Percentiles rank a stretch among this genome's conserved stretches.
These are phyloP conservation scores for Coelopa frigida DNA, from an alignment of 1,140 invertebrate species.

Conservation along the genomic window DNA sequence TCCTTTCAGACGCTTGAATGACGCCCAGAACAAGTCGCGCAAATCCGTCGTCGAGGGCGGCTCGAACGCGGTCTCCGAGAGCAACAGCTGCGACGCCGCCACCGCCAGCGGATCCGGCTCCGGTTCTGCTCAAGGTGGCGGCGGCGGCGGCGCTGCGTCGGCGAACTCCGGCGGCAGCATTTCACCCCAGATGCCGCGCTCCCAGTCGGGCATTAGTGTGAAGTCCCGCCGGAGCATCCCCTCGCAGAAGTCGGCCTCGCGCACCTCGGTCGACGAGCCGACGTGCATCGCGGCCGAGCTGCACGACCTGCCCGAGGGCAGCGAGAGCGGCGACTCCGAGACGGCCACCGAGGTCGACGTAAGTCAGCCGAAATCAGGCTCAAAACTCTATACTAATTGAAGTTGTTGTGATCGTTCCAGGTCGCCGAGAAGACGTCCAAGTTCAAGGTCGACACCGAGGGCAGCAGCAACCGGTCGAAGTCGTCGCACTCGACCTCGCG, in stretches of 20 bases:
- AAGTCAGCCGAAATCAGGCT: conserved; percentile 13
- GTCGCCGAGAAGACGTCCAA: conserved; percentile 65
- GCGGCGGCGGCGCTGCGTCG: conserved; percentile 4
- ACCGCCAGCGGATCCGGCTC: conserved; percentile 1
- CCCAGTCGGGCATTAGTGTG: conserved; percentile 42
- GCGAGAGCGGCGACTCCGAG: conserved; percentile 59
- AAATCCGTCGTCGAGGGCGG: conserved; percentile 52
- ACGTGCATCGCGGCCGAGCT: conserved; percentile 45
- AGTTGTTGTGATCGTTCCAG: conserved; percentile 14
- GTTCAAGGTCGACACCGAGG: conserved; percentile 66
- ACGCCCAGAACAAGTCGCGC: conserved; percentile 39
- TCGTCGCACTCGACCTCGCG: conserved; percentile 37
- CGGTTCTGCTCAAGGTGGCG: conserved; percentile 3
- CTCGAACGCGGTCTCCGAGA: conserved; percentile 52
- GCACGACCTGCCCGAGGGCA: conserved; percentile 53
- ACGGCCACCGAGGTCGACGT: conserved; percentile 69
- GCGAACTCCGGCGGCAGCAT: conserved; percentile 23
- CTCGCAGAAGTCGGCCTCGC: conserved; percentile 41
- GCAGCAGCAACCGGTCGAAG: conserved; percentile 44
- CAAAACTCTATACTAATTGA: not conserved
- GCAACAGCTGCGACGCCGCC: conserved; percentile 21
- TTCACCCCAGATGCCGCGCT: conserved; percentile 46
- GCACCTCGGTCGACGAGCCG: conserved; percentile 55
- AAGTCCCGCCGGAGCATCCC: conserved; percentile 43
- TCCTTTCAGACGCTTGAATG: conserved; percentile 31